Evolutionary conservation across 2,888 invertebrate genomes (phyloP).

Genomic region (Dichetophora obliterata): DNA sequence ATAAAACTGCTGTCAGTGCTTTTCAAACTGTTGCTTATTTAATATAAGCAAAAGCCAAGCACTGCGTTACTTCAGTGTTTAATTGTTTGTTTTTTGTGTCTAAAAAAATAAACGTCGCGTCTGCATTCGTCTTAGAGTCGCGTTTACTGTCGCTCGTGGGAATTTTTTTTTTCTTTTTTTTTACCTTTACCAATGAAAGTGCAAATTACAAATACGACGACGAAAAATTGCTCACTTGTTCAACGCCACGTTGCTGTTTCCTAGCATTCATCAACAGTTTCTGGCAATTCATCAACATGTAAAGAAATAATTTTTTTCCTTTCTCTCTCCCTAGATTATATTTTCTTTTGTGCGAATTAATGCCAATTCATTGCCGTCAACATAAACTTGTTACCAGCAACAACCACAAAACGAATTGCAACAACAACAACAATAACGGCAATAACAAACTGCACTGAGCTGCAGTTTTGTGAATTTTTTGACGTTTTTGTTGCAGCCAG

Average conservation of each 20-base stretch:
- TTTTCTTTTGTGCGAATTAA: conserved; percentile 43
- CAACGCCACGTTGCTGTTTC: background rate
- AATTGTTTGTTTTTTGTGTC: background rate
- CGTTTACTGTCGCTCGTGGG: background rate
- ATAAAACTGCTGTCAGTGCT: conserved; percentile 26
- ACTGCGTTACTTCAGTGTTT: background rate
- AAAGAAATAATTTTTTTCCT: background rate
- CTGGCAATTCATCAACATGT: too few species aligned
- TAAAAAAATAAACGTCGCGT: background rate
- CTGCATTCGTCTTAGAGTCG: background rate
- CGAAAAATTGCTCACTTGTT: background rate
- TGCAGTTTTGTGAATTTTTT: conserved; percentile 7
- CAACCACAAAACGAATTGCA: background rate
- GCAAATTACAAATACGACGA: background rate
- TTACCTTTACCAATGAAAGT: background rate
- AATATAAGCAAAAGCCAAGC: background rate
- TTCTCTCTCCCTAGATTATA: conserved; percentile 11
- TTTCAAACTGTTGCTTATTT: conserved; percentile 44
- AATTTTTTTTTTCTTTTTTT: too few species aligned
- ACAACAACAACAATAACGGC: conserved; percentile 24
- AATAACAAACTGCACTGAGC: conserved; percentile 44
- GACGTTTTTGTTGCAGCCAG: conserved; percentile 6
- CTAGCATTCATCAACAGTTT: too few species aligned
- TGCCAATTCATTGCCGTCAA: conserved; percentile 42
- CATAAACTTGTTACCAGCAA: conserved; percentile 41